Evolutionary conservation across 2,797 vertebrate genomes (phyloP).

Genomic region (Yasuhikotakia modesta): DNA sequence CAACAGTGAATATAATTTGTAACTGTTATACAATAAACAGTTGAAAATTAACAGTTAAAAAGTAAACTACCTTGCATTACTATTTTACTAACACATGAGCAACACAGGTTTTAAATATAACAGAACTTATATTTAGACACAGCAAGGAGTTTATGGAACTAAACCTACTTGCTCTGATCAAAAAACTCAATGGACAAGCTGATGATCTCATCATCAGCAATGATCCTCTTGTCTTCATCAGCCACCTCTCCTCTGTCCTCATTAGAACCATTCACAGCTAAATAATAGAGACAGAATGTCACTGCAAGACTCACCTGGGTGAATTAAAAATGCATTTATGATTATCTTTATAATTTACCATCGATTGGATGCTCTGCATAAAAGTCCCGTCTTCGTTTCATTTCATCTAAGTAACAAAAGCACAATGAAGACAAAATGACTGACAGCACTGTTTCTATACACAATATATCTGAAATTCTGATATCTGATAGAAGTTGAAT

Average conservation of each 20-base stretch:
- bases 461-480: neutral
- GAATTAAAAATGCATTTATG: neutral
- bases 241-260: slow-evolving; percentile 96
- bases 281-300: slow-evolving; percentile 8
- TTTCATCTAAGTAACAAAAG: slow-evolving; percentile 85
- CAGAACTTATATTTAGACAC: neutral
- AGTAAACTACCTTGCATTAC: neutral
- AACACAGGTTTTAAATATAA: neutral
- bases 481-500: neutral
- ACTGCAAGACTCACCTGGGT: neutral
- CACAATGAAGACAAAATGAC: neutral
- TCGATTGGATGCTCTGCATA: slow-evolving; percentile 93
- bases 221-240: slow-evolving; percentile 96
- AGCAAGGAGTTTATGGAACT: neutral
- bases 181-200: slow-evolving; percentile 99
- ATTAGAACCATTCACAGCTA: slow-evolving; percentile 87
- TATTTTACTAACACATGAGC: neutral
- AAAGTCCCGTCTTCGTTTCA: slow-evolving; percentile 98
- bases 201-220: slow-evolving; percentile 99
- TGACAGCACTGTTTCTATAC: neutral
- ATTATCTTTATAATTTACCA: slow-evolving; percentile 70
- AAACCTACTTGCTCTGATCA: slow-evolving; percentile 91
- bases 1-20: too few relatives aligned
- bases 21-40: neutral
- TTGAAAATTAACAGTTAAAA: too few relatives aligned